A percentile compares a stretch with the other conserved stretches of the same genome.
phyloP scores from a whole-genome alignment of 2,113 vertebrate genomes.

The Ibidorhyncha struthersii region DNA sequence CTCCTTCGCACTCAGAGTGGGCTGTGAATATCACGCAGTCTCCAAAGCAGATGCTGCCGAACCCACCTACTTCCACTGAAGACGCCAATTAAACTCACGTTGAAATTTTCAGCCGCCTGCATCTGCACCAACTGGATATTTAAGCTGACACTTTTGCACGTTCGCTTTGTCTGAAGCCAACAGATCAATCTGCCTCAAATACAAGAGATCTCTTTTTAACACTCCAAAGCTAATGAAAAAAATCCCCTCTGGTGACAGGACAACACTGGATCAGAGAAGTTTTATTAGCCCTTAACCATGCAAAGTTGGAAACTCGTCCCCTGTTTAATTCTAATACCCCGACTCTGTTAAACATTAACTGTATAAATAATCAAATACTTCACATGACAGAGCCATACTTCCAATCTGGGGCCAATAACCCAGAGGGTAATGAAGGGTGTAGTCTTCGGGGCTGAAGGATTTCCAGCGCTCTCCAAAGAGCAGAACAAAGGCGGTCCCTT shows the following conservation, averaged over 20 bases:
- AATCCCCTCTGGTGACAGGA: slow-evolving; percentile 45
- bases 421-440: slow-evolving; percentile 59
- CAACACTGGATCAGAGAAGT: slow-evolving; percentile 42
- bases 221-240: slow-evolving; percentile 54
- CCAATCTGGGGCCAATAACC: slow-evolving; percentile 61
- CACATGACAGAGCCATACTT: slow-evolving; percentile 54
- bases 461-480: slow-evolving; percentile 30
- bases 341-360: slow-evolving; percentile 68
- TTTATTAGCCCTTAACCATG: slow-evolving; percentile 56
- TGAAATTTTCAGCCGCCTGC: neutral
- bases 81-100: neutral
- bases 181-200: slow-evolving; percentile 48
- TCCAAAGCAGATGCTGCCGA: neutral
- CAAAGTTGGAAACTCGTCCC: slow-evolving; percentile 39
- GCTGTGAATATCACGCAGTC: neutral
- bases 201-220: slow-evolving; percentile 30
- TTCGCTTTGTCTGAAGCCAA: slow-evolving; percentile 36
- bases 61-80: neutral
- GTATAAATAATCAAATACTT: slow-evolving; percentile 68
- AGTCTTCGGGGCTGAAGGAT: slow-evolving; percentile 52
- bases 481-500: slow-evolving; percentile 64
- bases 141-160: neutral
- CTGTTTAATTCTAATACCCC: slow-evolving; percentile 60
- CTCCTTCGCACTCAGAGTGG: rapidly evolving
- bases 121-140: neutral